Evolutionary conservation across 2,888 invertebrate species (phyloP).

Genomic region (Lepidocyrtinus sp.): DNA sequence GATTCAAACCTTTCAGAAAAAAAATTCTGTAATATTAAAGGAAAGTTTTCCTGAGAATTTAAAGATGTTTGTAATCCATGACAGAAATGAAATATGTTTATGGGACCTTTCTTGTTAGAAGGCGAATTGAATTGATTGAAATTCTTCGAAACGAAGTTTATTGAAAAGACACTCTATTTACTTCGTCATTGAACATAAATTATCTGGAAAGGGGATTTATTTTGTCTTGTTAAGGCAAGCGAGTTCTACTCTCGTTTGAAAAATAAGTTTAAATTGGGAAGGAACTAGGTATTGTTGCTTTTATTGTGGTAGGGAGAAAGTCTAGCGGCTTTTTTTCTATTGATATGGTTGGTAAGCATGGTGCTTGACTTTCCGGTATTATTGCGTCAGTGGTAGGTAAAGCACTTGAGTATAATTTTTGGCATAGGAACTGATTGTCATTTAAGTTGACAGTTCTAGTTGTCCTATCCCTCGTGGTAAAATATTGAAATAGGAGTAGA

Average conservation of each 20-base stretch:
- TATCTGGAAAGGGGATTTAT: not conserved
- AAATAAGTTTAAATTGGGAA: not conserved
- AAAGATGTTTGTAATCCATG: not conserved
- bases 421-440: conserved; percentile 6
- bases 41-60: not conserved
- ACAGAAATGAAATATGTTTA: not conserved
- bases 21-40: not conserved
- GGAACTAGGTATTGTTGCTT: not conserved
- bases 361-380: not conserved
- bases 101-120: not conserved
- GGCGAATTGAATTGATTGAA: not conserved
- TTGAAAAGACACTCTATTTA: not conserved
- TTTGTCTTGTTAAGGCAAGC: not conserved
- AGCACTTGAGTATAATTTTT: not conserved
- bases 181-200: not conserved
- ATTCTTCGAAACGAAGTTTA: not conserved
- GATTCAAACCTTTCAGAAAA: not conserved
- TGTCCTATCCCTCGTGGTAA: not conserved
- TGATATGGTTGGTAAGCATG: not conserved
- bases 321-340: not conserved
- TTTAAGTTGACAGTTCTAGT: conserved; percentile 22
- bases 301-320: not conserved
- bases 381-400: not conserved
- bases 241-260: not conserved
- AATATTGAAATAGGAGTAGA: not conserved